Conservation (phyloP, 2,888 invertebrate genomes). For the Podotricha telesiphe region DNA sequence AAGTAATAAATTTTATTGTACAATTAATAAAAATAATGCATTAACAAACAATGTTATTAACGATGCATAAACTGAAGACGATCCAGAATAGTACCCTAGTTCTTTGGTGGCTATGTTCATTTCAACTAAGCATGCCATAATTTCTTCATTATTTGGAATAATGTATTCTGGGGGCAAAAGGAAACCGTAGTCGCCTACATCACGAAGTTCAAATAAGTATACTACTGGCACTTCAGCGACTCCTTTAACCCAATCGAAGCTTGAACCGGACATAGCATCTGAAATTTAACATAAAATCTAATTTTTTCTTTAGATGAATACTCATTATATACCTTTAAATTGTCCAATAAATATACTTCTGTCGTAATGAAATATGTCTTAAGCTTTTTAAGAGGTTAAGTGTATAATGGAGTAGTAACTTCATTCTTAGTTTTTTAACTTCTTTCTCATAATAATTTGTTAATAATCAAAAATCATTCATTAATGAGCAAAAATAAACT, state of each 20-base stretch:
- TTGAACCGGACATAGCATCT: slow-evolving; percentile 72
- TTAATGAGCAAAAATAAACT: too few species aligned
- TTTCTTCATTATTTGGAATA: slow-evolving; percentile 71
- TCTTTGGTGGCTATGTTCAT: slow-evolving; percentile 55
- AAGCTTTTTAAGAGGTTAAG: too few species aligned
- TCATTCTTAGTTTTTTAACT: too few species aligned
- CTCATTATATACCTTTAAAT: too few species aligned
- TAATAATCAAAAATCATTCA: too few species aligned
- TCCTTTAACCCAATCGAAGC: slow-evolving; percentile 84
- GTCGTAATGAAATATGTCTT: too few species aligned
- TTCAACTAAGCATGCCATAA: slow-evolving; percentile 67
- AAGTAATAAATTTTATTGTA: background rate
- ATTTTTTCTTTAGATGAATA: too few species aligned
- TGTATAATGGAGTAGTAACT: too few species aligned
- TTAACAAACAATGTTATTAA: background rate
- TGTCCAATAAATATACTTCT: too few species aligned
- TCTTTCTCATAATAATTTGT: too few species aligned
- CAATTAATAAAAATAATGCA: background rate
- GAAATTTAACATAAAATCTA: slow-evolving; percentile 39
- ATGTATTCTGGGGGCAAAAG: slow-evolving; percentile 78
- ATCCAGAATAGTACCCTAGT: slow-evolving; percentile 49
- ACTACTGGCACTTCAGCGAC: slow-evolving; percentile 77
- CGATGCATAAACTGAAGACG: slow-evolving; percentile 28
- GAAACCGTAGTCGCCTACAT: slow-evolving; percentile 80
- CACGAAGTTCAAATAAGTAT: slow-evolving; percentile 83